Evolutionary conservation across 1,140 invertebrate genomes (phyloP).

Genomic region (Cydia fagiglandana): DNA sequence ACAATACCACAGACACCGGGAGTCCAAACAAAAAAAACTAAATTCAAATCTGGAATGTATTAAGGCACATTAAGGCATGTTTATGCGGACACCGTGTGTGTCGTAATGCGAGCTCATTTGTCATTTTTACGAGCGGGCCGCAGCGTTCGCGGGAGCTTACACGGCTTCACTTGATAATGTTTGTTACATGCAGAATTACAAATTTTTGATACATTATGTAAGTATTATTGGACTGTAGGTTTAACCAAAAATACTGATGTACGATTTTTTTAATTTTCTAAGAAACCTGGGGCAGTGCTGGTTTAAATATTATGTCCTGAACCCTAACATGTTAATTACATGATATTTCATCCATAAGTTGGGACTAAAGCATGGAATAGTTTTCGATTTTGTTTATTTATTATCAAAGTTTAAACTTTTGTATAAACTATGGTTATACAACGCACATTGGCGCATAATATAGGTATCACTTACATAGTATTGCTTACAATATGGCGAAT

Average conservation of each 20-base stretch:
- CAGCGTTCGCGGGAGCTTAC: slow-evolving; percentile 4
- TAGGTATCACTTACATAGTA: background rate
- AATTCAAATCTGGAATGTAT: slow-evolving; percentile 23
- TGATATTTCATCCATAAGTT: too few relatives aligned
- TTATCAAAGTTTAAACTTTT: too few relatives aligned
- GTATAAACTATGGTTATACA: too few relatives aligned
- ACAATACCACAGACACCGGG: background rate
- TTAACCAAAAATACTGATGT: too few relatives aligned
- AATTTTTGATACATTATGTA: slow-evolving; percentile 8
- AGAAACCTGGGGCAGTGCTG: too few relatives aligned
- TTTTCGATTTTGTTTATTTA: too few relatives aligned
- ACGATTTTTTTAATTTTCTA: too few relatives aligned
- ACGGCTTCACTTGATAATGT: slow-evolving; percentile 26
- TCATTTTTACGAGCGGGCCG: slow-evolving; percentile 40
- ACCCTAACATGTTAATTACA: too few relatives aligned
- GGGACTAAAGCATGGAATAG: too few relatives aligned
- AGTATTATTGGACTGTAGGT: too few relatives aligned
- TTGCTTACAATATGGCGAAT: background rate
- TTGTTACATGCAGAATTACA: slow-evolving; percentile 20
- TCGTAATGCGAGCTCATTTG: slow-evolving; percentile 38
- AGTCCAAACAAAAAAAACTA: slow-evolving; percentile 1
- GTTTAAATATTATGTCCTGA: too few relatives aligned
- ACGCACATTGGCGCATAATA: too few relatives aligned
- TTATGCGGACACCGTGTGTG: slow-evolving; percentile 37
- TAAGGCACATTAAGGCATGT: slow-evolving; percentile 32